Conservation (phyloP, 1,140 invertebrate genomes). For the Chironomus striatipennis region DNA sequence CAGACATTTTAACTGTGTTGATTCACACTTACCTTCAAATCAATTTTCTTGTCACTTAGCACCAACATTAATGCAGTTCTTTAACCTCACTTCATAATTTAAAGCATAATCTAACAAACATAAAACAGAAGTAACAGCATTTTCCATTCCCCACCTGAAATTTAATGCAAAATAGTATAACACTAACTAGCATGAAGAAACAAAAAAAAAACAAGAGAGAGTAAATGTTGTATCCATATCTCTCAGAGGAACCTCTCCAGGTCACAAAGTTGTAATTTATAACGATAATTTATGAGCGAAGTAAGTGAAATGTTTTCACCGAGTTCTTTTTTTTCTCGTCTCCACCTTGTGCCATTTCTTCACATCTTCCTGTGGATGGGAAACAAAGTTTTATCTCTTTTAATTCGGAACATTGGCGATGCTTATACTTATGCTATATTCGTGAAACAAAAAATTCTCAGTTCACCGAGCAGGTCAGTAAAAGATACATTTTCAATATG, state of each 20-base stretch:
- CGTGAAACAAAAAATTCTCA: background rate
- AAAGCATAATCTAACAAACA: too few species aligned
- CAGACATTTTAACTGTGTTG: too few species aligned
- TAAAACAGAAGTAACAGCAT: too few species aligned
- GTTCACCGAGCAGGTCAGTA: slow-evolving; percentile 5
- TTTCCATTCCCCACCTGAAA: too few species aligned
- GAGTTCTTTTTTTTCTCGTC: too few species aligned
- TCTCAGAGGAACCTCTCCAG: slow-evolving; percentile 2
- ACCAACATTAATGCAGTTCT: too few species aligned
- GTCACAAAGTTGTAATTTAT: slow-evolving; percentile 14
- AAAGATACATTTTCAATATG: slow-evolving; percentile 2
- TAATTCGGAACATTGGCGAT: background rate
- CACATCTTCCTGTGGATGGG: background rate
- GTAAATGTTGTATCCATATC: background rate
- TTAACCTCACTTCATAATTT: too few species aligned
- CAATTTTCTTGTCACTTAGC: too few species aligned
- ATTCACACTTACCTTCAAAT: too few species aligned
- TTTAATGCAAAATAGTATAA: too few species aligned
- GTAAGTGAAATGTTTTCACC: slow-evolving; percentile 12
- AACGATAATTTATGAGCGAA: slow-evolving; percentile 8
- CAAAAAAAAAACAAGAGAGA: too few species aligned
- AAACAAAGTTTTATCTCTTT: background rate
- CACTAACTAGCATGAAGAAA: too few species aligned
- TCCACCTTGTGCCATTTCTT: background rate
- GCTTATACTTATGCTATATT: background rate